phyloP scores from a whole-genome alignment of 2,888 invertebrate genomes.

The Macaria liturata region DNA sequence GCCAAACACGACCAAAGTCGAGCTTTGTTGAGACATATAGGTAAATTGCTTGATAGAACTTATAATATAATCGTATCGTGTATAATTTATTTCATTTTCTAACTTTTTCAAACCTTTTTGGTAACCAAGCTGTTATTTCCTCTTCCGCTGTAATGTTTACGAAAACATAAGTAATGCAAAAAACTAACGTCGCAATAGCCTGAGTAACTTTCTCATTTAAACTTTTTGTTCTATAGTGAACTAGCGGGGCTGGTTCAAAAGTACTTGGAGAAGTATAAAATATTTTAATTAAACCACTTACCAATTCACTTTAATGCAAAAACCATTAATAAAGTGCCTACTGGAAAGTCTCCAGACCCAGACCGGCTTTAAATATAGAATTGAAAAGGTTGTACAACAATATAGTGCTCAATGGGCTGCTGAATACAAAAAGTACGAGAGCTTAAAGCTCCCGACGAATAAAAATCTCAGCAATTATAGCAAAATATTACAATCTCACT shows the following conservation, averaged over 20 bases:
- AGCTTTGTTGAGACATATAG: no score
- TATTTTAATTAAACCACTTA: constrained; percentile 69
- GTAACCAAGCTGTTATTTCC: no score
- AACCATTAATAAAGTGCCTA: constrained; percentile 43
- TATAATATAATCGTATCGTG: no score
- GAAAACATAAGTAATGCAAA: no score
- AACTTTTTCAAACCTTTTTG: no score
- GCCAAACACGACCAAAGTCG: no score
- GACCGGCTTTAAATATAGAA: constrained; percentile 40
- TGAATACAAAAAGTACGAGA: constrained; percentile 17
- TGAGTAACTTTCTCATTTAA: constrained; percentile 17
- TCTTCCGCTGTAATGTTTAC: no score
- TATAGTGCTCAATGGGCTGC: constrained; percentile 21
- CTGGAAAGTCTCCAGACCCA: constrained; percentile 42
- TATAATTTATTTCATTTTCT: no score
- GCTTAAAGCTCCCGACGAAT: constrained; percentile 23
- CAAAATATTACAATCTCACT: constrained; percentile 9
- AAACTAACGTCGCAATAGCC: constrained; percentile 6
- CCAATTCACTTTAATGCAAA: constrained; percentile 29
- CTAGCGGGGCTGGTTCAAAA: constrained; percentile 10
- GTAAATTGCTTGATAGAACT: no score
- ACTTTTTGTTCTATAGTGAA: constrained; percentile 18
- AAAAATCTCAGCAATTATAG: constrained; percentile 23
- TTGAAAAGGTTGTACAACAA: constrained; percentile 36
- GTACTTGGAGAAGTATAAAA: constrained; percentile 22